Percentiles rank a stretch among this genome's conserved stretches.
These are phyloP conservation scores for Drosophila ambigua DNA, from an alignment of 1,140 invertebrate genomes.

Conservation along the genomic window DNA sequence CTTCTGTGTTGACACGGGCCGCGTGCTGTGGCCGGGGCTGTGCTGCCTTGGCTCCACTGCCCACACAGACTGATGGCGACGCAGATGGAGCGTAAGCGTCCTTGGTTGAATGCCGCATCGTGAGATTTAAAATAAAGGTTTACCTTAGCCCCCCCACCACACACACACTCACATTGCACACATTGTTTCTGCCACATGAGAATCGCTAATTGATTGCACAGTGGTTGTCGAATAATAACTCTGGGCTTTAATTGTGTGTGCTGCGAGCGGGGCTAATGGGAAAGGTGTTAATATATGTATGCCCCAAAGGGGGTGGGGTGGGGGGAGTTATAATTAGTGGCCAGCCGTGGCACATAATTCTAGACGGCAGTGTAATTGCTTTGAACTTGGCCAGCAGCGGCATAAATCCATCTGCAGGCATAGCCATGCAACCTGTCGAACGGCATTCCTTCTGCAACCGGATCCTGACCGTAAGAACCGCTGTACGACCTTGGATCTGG, in stretches of 20 bases:
- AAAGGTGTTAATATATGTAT: conserved; percentile 74
- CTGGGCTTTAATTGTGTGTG: conserved; percentile 67
- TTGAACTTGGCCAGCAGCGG: conserved; percentile 60
- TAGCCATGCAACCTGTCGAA: conserved; percentile 58
- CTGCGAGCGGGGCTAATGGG: conserved; percentile 61
- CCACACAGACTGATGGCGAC: conserved; percentile 46
- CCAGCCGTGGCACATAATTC: conserved; percentile 51
- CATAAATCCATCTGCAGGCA: conserved; percentile 36
- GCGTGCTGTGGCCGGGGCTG: conserved; percentile 24
- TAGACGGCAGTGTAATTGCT: conserved; percentile 73
- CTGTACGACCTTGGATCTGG: conserved; percentile 77
- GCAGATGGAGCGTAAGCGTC: conserved; percentile 63
- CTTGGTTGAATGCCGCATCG: conserved; percentile 56
- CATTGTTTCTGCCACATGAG: conserved; percentile 57
- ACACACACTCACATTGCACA: neutral
- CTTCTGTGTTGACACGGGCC: conserved; percentile 50
- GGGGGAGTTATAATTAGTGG: conserved; percentile 62
- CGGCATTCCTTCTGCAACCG: conserved; percentile 45
- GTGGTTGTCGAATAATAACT: conserved; percentile 72
- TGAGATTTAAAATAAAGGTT: conserved; percentile 77
- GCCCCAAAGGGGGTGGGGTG: conserved; percentile 1
- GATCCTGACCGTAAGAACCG: conserved; percentile 74
- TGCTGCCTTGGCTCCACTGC: conserved; percentile 52
- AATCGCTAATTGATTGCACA: conserved; percentile 78
- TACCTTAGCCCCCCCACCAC: conserved; percentile 16